A percentile compares a stretch with the other conserved stretches of the same genome.
Conservation (phyloP, 2,888 invertebrate genomes). For the Melinaea menophilus region DNA sequence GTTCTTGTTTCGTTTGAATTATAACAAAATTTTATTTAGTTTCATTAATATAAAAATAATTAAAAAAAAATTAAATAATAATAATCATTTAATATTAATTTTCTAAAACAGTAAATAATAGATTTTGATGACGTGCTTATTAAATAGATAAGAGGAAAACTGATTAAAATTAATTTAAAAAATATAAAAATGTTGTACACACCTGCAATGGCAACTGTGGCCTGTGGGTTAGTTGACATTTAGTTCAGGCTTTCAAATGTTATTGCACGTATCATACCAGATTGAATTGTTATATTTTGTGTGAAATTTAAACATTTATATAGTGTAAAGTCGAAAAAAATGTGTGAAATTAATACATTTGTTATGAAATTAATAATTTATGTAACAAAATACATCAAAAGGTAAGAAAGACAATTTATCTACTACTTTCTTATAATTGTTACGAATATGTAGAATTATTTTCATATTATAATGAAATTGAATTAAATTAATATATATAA, state of each 20-base stretch:
- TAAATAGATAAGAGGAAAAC: background rate
- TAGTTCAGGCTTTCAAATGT: slow-evolving; percentile 18
- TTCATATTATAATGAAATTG: no score
- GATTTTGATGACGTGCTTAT: no score
- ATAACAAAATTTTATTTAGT: background rate
- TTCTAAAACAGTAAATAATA: no score
- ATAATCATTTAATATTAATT: background rate
- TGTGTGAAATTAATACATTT: slow-evolving; percentile 8
- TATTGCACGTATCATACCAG: slow-evolving; percentile 11
- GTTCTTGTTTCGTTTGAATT: slow-evolving; percentile 8
- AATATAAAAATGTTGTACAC: slow-evolving; percentile 38
- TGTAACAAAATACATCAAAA: background rate
- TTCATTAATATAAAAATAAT: background rate
- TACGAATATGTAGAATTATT: no score
- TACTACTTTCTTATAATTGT: no score
- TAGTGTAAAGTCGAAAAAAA: background rate
- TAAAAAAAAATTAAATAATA: no score
- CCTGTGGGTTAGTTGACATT: slow-evolving; percentile 39
- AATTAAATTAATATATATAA: no score
- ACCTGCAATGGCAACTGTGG: slow-evolving; percentile 44
- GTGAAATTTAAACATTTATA: background rate
- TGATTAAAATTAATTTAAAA: slow-evolving; percentile 18
- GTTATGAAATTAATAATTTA: background rate
- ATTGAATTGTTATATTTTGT: background rate
- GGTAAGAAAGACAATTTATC: background rate